Percentiles rank a stretch among this genome's conserved stretches.
These are phyloP conservation scores for Anthoptus insignis DNA, from an alignment of 2,888 invertebrate genomes.

Conservation along the genomic window DNA sequence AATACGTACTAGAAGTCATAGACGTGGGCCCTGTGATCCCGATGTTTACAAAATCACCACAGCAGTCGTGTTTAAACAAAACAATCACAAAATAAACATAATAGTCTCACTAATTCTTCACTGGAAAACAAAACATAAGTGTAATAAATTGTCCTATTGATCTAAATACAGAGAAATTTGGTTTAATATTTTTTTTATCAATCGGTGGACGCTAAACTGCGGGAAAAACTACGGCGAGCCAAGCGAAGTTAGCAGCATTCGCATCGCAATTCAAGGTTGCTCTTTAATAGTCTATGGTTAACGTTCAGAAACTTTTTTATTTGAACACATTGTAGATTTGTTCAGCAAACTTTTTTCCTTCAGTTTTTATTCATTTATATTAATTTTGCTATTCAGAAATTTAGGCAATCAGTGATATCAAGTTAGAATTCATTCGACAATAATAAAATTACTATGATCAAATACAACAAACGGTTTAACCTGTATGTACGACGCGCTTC, in stretches of 20 bases:
- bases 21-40: conserved; percentile 83
- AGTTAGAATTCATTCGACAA: too few species aligned
- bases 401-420: too few species aligned
- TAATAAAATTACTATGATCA: too few species aligned
- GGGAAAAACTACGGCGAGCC: conserved; percentile 79
- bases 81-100: conserved; percentile 75
- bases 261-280: conserved; percentile 48
- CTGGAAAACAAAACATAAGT: conserved; percentile 64
- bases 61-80: conserved; percentile 66
- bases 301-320: conserved; percentile 30
- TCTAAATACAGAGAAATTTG: conserved; percentile 80
- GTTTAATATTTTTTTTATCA: conserved; percentile 74
- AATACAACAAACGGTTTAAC: too few species aligned
- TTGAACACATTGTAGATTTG: too few species aligned
- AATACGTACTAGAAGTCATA: conserved; percentile 86
- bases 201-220: conserved; percentile 85
- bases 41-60: conserved; percentile 84
- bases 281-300: conserved; percentile 43
- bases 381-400: too few species aligned
- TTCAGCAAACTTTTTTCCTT: too few species aligned
- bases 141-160: conserved; percentile 62
- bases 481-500: too few species aligned
- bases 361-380: too few species aligned
- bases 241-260: conserved; percentile 70
- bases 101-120: conserved; percentile 67